phyloP scores from a whole-genome alignment of 2,888 invertebrate genomes.

The Ormia ochracea region DNA sequence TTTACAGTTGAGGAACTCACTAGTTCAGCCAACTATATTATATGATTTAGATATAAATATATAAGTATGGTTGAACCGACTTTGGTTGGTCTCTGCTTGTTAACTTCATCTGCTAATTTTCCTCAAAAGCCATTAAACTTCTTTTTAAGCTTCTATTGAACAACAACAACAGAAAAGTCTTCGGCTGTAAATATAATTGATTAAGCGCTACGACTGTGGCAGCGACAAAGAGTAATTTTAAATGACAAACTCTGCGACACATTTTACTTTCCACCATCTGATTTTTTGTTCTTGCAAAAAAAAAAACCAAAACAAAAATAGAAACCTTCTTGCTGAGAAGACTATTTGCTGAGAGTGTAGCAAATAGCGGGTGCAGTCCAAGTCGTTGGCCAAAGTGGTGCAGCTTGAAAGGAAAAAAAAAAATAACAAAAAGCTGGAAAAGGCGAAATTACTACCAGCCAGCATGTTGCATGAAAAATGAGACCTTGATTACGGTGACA shows the following conservation, averaged over 20 bases:
- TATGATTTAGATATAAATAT: no score
- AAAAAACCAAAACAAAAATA: no score
- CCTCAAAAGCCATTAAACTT: conserved; percentile 1
- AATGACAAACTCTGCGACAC: conserved; percentile 26
- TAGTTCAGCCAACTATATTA: no score
- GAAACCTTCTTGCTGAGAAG: no score
- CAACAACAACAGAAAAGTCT: not conserved
- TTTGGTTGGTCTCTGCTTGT: no score
- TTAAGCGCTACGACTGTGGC: conserved; percentile 22
- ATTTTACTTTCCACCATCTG: conserved; percentile 21
- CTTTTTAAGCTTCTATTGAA: no score
- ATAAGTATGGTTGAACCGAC: no score
- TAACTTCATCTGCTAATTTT: no score
- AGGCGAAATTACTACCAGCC: conserved; percentile 31
- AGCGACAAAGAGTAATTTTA: conserved; percentile 31
- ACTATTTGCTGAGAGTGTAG: no score
- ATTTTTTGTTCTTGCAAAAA: not conserved
- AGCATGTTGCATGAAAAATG: conserved; percentile 51
- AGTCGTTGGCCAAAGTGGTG: not conserved
- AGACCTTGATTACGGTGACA: conserved; percentile 58
- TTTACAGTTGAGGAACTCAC: no score
- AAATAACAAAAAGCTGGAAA: not conserved
- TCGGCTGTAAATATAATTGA: conserved; percentile 14
- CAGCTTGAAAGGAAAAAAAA: not conserved
- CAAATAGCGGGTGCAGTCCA: conserved; percentile 39